phyloP scores from a whole-genome alignment of 2,888 invertebrate species.

The Drosophila sordidapex region DNA sequence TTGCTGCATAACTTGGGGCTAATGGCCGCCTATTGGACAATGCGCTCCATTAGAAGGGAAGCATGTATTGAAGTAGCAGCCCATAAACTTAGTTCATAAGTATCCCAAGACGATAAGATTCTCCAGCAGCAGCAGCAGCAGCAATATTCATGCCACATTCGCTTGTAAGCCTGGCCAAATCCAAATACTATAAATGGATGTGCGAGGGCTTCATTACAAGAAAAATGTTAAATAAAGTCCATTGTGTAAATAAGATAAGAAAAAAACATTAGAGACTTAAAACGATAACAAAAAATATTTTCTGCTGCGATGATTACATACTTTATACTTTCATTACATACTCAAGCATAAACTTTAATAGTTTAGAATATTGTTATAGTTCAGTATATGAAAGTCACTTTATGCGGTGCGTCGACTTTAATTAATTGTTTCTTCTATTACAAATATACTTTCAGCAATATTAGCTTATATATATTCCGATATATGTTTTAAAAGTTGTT shows the following conservation, averaged over 20 bases:
- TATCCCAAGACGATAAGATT: conserved; percentile 30
- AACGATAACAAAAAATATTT: not conserved
- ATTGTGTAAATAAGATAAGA: not conserved
- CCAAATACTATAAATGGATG: not conserved
- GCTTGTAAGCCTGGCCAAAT: conserved; percentile 29
- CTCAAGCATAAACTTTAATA: not conserved
- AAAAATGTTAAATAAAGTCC: not conserved
- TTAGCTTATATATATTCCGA: not conserved
- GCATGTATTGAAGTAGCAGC: conserved; percentile 32
- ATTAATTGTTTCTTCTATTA: not conserved
- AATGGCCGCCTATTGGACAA: conserved; percentile 61
- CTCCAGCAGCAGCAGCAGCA: conserved; percentile 7
- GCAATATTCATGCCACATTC: conserved; percentile 21
- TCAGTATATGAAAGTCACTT: not conserved
- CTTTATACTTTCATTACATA: too few species aligned
- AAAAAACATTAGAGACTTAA: not conserved
- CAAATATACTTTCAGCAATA: not conserved
- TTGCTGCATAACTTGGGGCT: conserved; percentile 70
- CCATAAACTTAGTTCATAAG: conserved; percentile 66
- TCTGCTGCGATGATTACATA: not conserved
- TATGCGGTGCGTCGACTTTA: not conserved
- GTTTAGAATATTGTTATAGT: not conserved
- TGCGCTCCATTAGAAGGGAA: conserved; percentile 41
- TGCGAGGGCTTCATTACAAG: conserved; percentile 9
- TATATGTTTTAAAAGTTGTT: not conserved